phyloP scores from a whole-genome alignment of 2,113 vertebrate species.

The Cricetomys ansorgei region DNA sequence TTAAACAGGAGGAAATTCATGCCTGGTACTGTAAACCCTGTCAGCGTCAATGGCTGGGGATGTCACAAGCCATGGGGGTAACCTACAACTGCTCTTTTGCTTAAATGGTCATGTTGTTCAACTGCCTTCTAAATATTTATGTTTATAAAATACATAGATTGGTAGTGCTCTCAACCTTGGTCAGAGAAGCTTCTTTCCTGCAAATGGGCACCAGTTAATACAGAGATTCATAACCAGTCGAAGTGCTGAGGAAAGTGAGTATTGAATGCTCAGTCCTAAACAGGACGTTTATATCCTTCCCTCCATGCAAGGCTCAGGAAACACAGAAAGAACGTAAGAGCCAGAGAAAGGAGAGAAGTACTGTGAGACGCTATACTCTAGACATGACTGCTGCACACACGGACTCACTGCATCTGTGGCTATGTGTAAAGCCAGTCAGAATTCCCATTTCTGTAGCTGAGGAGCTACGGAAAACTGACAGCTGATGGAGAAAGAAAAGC shows the following conservation, averaged over 20 bases:
- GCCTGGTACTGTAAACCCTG: no score
- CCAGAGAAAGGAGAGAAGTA: background rate
- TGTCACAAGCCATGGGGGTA: background rate
- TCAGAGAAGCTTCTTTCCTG: background rate
- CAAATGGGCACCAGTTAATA: background rate
- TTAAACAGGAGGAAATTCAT: background rate
- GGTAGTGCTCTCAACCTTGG: background rate
- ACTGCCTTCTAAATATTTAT: background rate
- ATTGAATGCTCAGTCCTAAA: background rate
- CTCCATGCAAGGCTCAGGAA: background rate
- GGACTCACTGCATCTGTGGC: background rate
- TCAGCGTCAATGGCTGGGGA: background rate
- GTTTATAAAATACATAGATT: no score
- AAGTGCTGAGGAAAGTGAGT: background rate
- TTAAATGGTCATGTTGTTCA: background rate
- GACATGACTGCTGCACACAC: fast-evolving
- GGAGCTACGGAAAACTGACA: background rate
- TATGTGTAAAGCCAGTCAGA: background rate
- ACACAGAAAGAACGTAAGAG: background rate
- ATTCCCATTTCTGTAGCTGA: background rate
- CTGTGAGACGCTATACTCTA: no score
- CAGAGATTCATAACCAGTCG: background rate
- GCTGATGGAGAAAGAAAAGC: background rate
- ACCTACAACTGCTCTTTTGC: background rate
- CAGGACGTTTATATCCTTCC: no score